Base-by-base conservation (phyloP, 37 sponge, comb jelly and placozoan species). In the Ephydatia muelleri region DNA sequence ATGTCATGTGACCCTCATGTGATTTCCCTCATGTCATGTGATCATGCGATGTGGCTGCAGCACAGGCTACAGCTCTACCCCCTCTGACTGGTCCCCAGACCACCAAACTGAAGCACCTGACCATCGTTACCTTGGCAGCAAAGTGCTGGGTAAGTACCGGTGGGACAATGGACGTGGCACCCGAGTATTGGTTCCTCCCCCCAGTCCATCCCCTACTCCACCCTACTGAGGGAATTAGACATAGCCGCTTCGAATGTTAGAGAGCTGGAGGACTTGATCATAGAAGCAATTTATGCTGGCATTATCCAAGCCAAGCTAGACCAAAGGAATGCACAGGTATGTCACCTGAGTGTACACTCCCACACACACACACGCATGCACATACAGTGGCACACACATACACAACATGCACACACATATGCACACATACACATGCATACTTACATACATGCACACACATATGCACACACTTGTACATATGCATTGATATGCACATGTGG, bases 251-350 rank as follows among this genome's bases (percentile, higher is more conserved):
- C 49, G 11, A 90, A 92, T 48, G 81, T 92, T 14, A 70, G 95
- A 74, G 95, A 81, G 38, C 78, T 95, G 43, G 94, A 93, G 88
- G 97, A 97, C 81, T 72, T 92, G 29, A 90, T 97, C 22, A 97
- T 97, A 72, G 93, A 97, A 39, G 95, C 97, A 1, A 89, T 94
- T 33, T 97, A 97, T 78, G 88, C 89, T 1, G 93, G 88, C 9
- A 81, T 97, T 28, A 95, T 95, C 77, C 80, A 84, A 27, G 96
- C 93, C 3, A 94, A 93, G 80, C 64, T 95, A 71, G 93, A 95
- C 73, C 96, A 95, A 77, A 80, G 82, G 70, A 91, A 94, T 23
- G 26, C 73, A 19, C 76, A 77, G 70, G 94, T 93, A 65, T 82
- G 83, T 31, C 8, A 21, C 3, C 43, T 9, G 3, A 6, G 43